These are phyloP conservation scores for Saimiri boliviensis DNA, from an alignment of 2,113 vertebrate genomes.

Conservation along the genomic window DNA sequence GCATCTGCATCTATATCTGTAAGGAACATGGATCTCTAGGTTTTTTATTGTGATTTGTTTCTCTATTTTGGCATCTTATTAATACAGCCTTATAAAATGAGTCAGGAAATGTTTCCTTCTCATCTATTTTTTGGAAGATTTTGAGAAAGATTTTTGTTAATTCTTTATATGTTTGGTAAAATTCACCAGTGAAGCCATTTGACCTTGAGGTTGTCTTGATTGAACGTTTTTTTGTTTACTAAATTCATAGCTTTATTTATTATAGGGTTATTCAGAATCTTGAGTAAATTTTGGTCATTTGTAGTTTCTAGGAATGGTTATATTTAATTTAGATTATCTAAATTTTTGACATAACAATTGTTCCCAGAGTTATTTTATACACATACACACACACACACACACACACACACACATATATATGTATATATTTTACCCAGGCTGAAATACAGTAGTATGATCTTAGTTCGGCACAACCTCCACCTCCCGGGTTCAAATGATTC, in stretches of 20 bases:
- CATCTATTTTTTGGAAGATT: not conserved
- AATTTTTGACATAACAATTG: not conserved
- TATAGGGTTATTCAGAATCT: not conserved
- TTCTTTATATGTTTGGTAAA: not conserved
- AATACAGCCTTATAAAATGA: not conserved
- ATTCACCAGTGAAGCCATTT: not conserved
- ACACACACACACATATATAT: too few relatives aligned
- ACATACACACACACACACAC: too few relatives aligned
- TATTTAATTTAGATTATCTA: not conserved
- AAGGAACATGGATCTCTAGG: not conserved
- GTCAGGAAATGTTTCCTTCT: not conserved
- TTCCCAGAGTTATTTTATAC: not conserved
- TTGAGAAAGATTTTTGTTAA: not conserved
- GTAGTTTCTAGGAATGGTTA: not conserved
- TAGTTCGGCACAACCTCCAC: too few relatives aligned
- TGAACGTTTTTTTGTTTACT: not conserved
- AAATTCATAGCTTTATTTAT: not conserved
- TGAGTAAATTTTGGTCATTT: not conserved
- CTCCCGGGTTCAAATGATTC: too few relatives aligned
- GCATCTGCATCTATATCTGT: not conserved
- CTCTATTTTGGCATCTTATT: not conserved
- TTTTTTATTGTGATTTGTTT: not conserved
- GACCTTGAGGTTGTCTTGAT: not conserved
- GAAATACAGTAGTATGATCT: too few relatives aligned
- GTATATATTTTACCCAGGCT: too few relatives aligned